phyloP scores from a whole-genome alignment of 2,888 invertebrate genomes.

The Ethmia dodecea region DNA sequence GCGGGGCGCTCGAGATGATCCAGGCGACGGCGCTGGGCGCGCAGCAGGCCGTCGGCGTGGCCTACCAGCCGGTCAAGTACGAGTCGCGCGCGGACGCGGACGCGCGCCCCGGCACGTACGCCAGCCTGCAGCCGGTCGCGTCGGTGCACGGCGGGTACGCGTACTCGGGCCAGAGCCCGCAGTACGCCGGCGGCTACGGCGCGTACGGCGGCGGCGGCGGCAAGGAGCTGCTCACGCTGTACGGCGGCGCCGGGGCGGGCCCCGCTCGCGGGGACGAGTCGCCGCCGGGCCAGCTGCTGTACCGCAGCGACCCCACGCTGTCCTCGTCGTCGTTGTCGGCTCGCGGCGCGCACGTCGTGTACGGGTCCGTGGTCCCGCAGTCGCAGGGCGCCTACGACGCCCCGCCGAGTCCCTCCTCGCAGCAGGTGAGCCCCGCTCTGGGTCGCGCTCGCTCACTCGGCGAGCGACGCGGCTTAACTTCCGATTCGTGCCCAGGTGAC shows the following conservation, averaged over 20 bases:
- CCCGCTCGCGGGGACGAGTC: constrained; percentile 62
- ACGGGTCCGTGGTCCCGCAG: constrained; percentile 61
- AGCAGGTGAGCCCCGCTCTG: constrained; percentile 51
- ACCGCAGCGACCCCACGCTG: constrained; percentile 82
- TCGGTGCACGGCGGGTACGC: constrained; percentile 48
- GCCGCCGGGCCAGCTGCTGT: constrained; percentile 77
- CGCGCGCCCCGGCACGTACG: constrained; percentile 72
- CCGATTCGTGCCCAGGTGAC: constrained; percentile 68
- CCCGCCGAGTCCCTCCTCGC: constrained; percentile 77
- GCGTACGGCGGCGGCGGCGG: constrained; percentile 25
- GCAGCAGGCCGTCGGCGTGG: constrained; percentile 59
- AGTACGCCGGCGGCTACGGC: constrained; percentile 47
- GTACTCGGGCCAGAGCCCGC: constrained; percentile 30
- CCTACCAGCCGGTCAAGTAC: constrained; percentile 68
- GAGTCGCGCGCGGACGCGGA: constrained; percentile 58
- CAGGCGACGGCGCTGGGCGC: constrained; percentile 45
- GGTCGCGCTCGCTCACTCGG: not conserved
- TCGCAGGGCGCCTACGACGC: constrained; percentile 70
- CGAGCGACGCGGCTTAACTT: not conserved
- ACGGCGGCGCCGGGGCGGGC: constrained; percentile 28
- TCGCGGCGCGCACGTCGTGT: constrained; percentile 70
- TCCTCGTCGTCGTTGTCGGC: constrained; percentile 77
- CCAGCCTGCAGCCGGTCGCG: constrained; percentile 81
- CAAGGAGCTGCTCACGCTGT: constrained; percentile 32
- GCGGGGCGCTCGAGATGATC: constrained; percentile 20